Evolutionary conservation across 2,113 vertebrate species (phyloP).

Genomic region (Tachycineta bicolor): DNA sequence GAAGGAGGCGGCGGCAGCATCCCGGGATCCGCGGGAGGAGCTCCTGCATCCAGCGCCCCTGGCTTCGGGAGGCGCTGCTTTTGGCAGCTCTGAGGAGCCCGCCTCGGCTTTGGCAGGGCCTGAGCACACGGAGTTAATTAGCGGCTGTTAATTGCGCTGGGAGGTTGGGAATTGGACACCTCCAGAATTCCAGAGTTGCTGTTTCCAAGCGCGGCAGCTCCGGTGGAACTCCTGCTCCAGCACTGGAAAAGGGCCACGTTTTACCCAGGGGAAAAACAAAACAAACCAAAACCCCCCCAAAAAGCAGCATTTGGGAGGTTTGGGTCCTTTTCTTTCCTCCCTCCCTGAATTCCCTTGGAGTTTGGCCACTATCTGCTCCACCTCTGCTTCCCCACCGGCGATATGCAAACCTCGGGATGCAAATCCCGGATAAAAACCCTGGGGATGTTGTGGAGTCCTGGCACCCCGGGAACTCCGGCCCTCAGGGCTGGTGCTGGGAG

Average conservation of each 20-base stretch:
- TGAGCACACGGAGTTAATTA: not conserved
- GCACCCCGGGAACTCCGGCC: fast-evolving
- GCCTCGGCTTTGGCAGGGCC: not conserved
- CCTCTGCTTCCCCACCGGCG: not conserved
- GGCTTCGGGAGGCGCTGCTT: not conserved
- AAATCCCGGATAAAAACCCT: not conserved
- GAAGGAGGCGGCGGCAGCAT: not conserved
- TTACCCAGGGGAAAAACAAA: not conserved
- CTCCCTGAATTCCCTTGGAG: not conserved
- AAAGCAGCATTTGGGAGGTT: not conserved
- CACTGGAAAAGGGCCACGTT: fast-evolving
- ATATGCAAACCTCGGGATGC: not conserved
- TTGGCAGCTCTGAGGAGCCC: not conserved
- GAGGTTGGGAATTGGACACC: not conserved
- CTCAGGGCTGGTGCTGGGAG: not conserved
- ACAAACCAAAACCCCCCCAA: too few relatives aligned
- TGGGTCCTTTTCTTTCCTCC: not conserved
- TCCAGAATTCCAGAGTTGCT: not conserved
- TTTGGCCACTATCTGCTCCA: not conserved
- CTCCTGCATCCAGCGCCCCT: not conserved
- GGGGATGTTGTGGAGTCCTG: not conserved
- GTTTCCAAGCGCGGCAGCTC: not conserved
- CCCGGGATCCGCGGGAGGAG: not conserved
- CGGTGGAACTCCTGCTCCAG: not conserved
- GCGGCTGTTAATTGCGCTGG: not conserved